Conservation (phyloP, 2,113 vertebrate genomes). For the Oenanthe oenanthe region DNA sequence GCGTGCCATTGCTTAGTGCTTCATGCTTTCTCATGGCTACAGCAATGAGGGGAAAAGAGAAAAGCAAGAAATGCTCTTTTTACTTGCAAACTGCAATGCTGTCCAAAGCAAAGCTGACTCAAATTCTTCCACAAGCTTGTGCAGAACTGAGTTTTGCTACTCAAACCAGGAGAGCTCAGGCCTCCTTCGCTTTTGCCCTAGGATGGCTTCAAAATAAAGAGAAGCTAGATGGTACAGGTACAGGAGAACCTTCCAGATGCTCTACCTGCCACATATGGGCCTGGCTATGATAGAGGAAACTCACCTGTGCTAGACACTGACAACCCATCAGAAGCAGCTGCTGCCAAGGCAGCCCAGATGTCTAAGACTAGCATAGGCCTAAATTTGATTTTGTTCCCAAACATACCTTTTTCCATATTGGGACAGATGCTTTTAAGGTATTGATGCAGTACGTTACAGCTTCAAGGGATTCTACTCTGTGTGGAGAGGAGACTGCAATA, state of each 20-base stretch:
- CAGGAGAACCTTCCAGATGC: background rate
- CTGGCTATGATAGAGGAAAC: background rate
- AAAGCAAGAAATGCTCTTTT: background rate
- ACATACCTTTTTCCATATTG: conserved; percentile 80
- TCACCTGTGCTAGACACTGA: background rate
- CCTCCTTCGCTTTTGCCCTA: background rate
- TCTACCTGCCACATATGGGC: background rate
- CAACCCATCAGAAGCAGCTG: background rate
- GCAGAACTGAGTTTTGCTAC: background rate
- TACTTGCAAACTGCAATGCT: background rate
- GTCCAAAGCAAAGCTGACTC: background rate
- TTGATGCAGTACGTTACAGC: conserved; percentile 86
- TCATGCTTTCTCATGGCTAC: background rate
- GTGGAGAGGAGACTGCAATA: conserved; percentile 90
- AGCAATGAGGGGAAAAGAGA: background rate
- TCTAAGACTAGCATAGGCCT: background rate
- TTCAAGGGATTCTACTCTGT: conserved; percentile 84
- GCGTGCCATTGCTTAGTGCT: background rate
- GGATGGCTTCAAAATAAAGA: background rate
- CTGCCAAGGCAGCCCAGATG: background rate
- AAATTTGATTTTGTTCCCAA: background rate
- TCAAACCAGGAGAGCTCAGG: background rate
- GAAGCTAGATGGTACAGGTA: background rate
- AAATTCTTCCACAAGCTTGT: background rate
- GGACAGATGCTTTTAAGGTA: conserved; percentile 85